phyloP scores from a whole-genome alignment of 2,113 vertebrate genomes.

The Ciconia stormi region DNA sequence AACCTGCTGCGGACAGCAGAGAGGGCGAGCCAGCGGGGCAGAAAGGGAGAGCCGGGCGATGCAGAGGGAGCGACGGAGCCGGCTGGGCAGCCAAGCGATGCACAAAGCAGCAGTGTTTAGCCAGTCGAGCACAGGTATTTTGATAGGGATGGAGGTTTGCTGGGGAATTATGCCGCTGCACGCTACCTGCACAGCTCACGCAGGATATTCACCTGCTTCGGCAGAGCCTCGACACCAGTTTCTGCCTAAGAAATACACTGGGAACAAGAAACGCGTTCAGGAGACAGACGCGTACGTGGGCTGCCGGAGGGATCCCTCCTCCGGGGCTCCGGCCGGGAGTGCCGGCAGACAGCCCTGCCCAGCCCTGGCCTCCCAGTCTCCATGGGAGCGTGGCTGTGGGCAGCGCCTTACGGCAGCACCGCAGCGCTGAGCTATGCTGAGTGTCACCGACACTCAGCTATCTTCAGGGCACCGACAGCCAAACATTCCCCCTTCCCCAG shows the following conservation, averaged over 20 bases:
- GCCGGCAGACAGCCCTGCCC: not conserved
- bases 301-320: not conserved
- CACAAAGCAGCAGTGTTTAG: not conserved
- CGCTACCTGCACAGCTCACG: not conserved
- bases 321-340: not conserved
- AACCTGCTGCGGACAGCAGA: fast-evolving
- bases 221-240: not conserved
- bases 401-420: not conserved
- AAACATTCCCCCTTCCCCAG: not conserved
- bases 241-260: not conserved
- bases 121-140: not conserved
- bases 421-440: not conserved
- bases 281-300: not conserved
- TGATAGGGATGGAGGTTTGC: not conserved
- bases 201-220: not conserved
- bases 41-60: not conserved
- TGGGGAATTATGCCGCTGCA: not conserved
- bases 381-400: fast-evolving
- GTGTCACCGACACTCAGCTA: not conserved
- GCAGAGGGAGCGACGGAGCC: not conserved
- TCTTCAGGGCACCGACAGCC: not conserved
- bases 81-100: not conserved
- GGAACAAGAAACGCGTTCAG: fast-evolving
- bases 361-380: not conserved
- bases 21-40: not conserved